phyloP scores from a whole-genome alignment of 37 sponge, comb jelly and placozoan genomes.

The Spongilla lacustris region DNA sequence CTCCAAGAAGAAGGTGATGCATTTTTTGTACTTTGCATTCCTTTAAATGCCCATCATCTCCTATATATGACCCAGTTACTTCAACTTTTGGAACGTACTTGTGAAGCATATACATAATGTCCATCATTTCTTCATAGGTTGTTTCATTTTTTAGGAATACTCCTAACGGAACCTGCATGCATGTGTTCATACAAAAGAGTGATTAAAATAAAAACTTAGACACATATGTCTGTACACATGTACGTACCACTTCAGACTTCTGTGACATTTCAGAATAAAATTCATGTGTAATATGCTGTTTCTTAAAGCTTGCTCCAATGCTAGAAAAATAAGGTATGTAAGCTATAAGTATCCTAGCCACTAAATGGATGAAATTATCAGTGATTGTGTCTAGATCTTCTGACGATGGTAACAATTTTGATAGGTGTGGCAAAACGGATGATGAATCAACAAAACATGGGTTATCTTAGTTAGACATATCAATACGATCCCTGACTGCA shows the following conservation, averaged over 20 bases:
- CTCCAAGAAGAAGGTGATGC: constrained; percentile 19
- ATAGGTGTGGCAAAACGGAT: neutral
- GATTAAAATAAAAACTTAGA: too few species aligned
- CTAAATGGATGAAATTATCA: too few species aligned
- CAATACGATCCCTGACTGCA: constrained; percentile 9
- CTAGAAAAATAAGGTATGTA: neutral
- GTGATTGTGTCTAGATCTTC: neutral
- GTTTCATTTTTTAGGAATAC: neutral
- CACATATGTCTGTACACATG: neutral
- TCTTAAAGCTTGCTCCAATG: neutral
- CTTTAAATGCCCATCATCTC: neutral
- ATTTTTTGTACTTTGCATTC: neutral
- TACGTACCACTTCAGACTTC: constrained; percentile 23
- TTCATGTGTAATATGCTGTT: constrained; percentile 2
- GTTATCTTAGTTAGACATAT: too few species aligned
- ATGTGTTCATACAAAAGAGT: neutral
- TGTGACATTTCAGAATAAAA: constrained; percentile 6
- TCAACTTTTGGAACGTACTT: neutral
- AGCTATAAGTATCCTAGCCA: too few species aligned
- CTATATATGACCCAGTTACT: neutral
- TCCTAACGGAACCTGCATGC: neutral
- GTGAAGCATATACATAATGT: neutral
- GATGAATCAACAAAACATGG: neutral
- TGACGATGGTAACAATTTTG: neutral
- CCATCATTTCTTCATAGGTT: neutral